A percentile compares a stretch with the other conserved stretches of the same genome.
phyloP scores from a whole-genome alignment of 2,888 invertebrate genomes.

The Zygogramma bicolorata region DNA sequence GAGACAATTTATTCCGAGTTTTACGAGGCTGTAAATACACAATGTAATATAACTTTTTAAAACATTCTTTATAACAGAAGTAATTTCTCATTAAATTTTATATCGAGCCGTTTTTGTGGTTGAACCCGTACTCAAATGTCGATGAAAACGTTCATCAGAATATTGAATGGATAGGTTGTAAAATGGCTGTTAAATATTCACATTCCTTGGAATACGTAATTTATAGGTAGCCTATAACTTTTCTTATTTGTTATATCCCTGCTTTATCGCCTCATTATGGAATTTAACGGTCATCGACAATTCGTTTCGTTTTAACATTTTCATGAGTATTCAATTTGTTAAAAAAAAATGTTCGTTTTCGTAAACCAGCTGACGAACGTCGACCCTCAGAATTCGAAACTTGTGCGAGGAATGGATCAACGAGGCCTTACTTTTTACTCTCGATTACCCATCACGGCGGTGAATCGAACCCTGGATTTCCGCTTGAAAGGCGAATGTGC shows the following conservation, averaged over 20 bases:
- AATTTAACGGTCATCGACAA: background rate
- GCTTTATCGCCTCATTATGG: background rate
- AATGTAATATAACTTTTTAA: conserved; percentile 27
- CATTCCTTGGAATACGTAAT: background rate
- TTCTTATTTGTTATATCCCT: background rate
- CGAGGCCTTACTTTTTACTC: no score
- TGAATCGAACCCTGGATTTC: no score
- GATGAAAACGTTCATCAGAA: background rate
- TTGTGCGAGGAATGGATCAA: no score
- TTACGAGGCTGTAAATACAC: conserved; percentile 32
- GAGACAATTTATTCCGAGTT: conserved; percentile 23
- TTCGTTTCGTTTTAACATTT: background rate
- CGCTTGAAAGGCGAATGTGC: no score
- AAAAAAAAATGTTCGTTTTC: background rate
- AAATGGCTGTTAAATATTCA: background rate
- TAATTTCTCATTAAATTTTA: conserved; percentile 2
- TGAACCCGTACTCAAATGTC: background rate
- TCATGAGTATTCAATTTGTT: background rate
- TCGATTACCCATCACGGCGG: no score
- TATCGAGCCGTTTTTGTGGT: background rate
- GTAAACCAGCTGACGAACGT: no score
- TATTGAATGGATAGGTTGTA: background rate
- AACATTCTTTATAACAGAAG: background rate
- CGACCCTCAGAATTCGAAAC: no score
- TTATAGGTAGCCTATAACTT: background rate